Evolutionary conservation across 2,888 invertebrate genomes (phyloP).

Genomic region (Caenorhabditis sp.): DNA sequence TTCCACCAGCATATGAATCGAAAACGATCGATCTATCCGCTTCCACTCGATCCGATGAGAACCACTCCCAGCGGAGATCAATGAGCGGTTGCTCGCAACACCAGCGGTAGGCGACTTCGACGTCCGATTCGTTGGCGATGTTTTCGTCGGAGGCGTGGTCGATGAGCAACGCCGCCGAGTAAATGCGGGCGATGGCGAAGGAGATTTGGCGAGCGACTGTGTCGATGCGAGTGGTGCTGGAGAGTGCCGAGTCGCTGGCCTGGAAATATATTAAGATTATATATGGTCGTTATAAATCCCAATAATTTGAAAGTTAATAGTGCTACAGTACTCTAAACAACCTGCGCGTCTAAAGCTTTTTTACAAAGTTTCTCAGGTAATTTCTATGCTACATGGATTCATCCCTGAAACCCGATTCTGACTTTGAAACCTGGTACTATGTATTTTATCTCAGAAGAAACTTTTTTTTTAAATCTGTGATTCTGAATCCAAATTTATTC

Average conservation of each 20-base stretch:
- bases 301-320: no score
- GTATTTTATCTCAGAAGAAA: not conserved
- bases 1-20: conserved; percentile 44
- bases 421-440: not conserved
- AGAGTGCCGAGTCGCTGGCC: conserved; percentile 4
- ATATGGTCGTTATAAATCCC: no score
- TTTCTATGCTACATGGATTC: no score
- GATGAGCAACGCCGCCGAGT: conserved; percentile 71
- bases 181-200: conserved; percentile 73
- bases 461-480: not conserved
- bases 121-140: conserved; percentile 48
- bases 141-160: conserved; percentile 70
- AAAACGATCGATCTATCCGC: conserved; percentile 57
- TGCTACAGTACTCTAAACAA: no score
- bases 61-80: conserved; percentile 47
- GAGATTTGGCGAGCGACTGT: conserved; percentile 74
- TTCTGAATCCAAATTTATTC: no score
- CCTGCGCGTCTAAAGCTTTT: no score
- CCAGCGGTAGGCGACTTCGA: conserved; percentile 53
- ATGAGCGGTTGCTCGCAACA: conserved; percentile 53
- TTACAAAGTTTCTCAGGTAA: no score
- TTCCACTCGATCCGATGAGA: conserved; percentile 36
- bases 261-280: not conserved
- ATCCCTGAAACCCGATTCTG: no score
- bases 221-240: conserved; percentile 59